Evolutionary conservation across 2,888 invertebrate genomes (phyloP).

Genomic region (Argyra leucocephala): DNA sequence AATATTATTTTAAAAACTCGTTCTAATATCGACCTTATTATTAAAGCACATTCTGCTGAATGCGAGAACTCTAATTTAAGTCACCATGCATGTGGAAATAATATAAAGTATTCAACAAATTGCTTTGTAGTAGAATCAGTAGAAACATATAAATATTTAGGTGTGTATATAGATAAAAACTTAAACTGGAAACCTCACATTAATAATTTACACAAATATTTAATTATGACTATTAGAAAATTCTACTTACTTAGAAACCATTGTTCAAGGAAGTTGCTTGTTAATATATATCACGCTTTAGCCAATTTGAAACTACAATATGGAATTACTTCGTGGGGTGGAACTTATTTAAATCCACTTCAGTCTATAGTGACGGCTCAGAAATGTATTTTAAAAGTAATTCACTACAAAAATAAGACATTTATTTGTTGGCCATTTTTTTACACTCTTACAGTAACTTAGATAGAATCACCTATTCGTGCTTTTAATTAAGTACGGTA

Average conservation of each 20-base stretch:
- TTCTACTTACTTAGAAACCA: neutral
- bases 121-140: neutral
- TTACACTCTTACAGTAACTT: too few species aligned
- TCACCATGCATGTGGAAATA: too few species aligned
- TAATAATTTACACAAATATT: neutral
- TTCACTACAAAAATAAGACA: too few species aligned
- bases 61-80: neutral
- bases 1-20: neutral
- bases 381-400: neutral
- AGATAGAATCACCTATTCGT: too few species aligned
- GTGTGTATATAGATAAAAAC: neutral
- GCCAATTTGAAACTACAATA: neutral
- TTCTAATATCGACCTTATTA: neutral
- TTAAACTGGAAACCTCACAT: neutral
- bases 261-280: neutral
- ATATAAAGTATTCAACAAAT: too few species aligned
- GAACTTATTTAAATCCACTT: neutral
- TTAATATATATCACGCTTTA: neutral
- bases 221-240: neutral
- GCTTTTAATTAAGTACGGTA: too few species aligned
- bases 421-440: too few species aligned
- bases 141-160: neutral
- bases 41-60: neutral
- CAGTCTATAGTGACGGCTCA: neutral
- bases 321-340: neutral